Percentiles rank a stretch among this genome's conserved stretches.
Evolutionary conservation across 1,140 invertebrate genomes (phyloP).

Genomic region (Oncopodura yosiiana): DNA sequence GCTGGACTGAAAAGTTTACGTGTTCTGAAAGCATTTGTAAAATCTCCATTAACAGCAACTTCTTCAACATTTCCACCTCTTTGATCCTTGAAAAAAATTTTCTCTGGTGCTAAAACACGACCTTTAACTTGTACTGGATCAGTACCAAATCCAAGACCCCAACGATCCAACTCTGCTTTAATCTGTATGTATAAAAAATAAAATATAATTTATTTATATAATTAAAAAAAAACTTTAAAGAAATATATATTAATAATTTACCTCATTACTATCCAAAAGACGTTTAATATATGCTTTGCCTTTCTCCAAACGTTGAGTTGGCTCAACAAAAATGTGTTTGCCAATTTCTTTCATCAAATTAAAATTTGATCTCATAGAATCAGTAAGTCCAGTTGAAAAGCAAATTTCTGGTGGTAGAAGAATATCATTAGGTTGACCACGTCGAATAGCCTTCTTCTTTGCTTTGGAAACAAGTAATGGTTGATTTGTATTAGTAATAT

Average conservation of each 20-base stretch:
- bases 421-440: slow-evolving; percentile 1
- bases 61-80: too few species aligned
- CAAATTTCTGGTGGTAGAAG: slow-evolving; percentile 37
- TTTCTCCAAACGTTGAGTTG: slow-evolving; percentile 37
- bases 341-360: slow-evolving; percentile 36
- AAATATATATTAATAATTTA: too few species aligned
- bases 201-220: not conserved
- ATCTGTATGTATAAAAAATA: slow-evolving; percentile 2
- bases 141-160: slow-evolving; percentile 63
- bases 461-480: slow-evolving; percentile 16
- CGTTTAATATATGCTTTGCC: slow-evolving; percentile 28
- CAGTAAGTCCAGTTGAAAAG: slow-evolving; percentile 38
- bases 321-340: slow-evolving; percentile 40
- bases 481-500: not conserved
- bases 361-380: slow-evolving; percentile 34
- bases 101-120: slow-evolving; percentile 54
- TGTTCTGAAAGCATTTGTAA: too few species aligned
- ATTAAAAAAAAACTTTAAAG: not conserved
- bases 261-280: not conserved
- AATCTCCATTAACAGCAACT: too few species aligned
- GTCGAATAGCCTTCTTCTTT: slow-evolving; percentile 12
- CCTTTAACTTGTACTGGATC: slow-evolving; percentile 53
- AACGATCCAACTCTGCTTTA: slow-evolving; percentile 54
- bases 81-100: slow-evolving; percentile 54
- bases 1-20: too few species aligned